Percentiles rank a stretch among this genome's conserved stretches.
Evolutionary conservation across 2,888 invertebrate genomes (phyloP).

Genomic region (Tachystola acroxantha): DNA sequence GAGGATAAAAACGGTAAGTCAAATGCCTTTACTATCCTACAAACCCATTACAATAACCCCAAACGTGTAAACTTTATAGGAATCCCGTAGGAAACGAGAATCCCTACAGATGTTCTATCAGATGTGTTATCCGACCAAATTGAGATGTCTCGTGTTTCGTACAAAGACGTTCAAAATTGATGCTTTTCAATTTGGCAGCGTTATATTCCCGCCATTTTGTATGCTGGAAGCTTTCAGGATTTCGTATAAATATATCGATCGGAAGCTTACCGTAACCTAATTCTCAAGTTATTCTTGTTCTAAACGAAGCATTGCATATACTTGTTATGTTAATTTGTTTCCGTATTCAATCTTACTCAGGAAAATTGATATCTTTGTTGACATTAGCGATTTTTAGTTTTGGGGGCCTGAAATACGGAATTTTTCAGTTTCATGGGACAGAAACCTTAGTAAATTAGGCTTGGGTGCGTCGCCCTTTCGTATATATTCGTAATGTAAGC

Average conservation of each 20-base stretch:
- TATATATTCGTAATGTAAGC: conserved; percentile 16
- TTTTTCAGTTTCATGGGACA: conserved; percentile 11
- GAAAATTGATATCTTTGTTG: conserved; percentile 41
- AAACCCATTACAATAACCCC: conserved; percentile 26
- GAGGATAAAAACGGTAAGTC: conserved; percentile 64
- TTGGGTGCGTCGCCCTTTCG: conserved; percentile 13
- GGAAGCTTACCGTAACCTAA: conserved; percentile 60
- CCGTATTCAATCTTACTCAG: conserved; percentile 10
- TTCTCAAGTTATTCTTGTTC: conserved; percentile 40
- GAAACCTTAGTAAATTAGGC: conserved; percentile 7
- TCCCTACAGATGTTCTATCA: conserved; percentile 66
- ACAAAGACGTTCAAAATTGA: conserved; percentile 42
- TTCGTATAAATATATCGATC: conserved; percentile 68
- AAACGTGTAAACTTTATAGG: conserved; percentile 41
- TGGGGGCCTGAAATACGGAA: conserved; percentile 17
- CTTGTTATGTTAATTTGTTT: conserved; percentile 17
- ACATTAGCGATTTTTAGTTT: conserved; percentile 31
- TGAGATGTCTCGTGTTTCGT: conserved; percentile 42
- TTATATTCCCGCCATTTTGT: conserved; percentile 70
- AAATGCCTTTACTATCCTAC: conserved; percentile 29
- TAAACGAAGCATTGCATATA: conserved; percentile 23
- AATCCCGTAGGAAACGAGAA: conserved; percentile 56
- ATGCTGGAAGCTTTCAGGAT: conserved; percentile 42
- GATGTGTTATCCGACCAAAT: conserved; percentile 64
- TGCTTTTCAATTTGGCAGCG: conserved; percentile 39